Conservation (phyloP, 2,113 vertebrate species). For the Menidia beryllina region DNA sequence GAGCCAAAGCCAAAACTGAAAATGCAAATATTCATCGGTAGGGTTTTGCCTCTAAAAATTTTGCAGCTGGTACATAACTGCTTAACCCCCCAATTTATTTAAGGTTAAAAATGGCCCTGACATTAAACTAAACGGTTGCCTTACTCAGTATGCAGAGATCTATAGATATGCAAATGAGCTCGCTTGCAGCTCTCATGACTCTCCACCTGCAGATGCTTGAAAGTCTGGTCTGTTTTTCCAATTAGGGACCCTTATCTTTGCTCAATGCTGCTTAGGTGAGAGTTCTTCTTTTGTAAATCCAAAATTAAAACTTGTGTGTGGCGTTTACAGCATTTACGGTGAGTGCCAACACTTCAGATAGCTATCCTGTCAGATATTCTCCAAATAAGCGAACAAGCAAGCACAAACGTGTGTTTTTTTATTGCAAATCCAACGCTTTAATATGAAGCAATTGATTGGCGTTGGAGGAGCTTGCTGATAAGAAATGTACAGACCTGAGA, state of each 20-base stretch:
- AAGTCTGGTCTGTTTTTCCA: neutral
- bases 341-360: too few species aligned
- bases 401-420: too few species aligned
- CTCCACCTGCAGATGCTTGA: neutral
- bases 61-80: too few species aligned
- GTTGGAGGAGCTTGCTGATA: neutral
- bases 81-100: neutral
- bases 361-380: too few species aligned
- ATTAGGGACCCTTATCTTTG: neutral
- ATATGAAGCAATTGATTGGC: conserved; percentile 24
- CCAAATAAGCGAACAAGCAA: too few species aligned
- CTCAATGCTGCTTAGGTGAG: neutral
- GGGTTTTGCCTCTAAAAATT: too few species aligned
- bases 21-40: too few species aligned
- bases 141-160: neutral
- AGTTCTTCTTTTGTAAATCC: neutral
- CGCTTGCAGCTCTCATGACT: neutral
- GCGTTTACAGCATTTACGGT: too few species aligned
- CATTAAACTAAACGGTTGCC: too few species aligned
- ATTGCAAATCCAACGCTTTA: neutral
- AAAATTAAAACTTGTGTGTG: too few species aligned
- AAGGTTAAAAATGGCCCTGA: neutral
- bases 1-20: neutral
- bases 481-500: neutral
- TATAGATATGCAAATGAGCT: neutral